Percentiles rank a stretch among this genome's conserved stretches.
phyloP scores from a whole-genome alignment of 2,113 vertebrate species.

The Lophotis ruficrista region DNA sequence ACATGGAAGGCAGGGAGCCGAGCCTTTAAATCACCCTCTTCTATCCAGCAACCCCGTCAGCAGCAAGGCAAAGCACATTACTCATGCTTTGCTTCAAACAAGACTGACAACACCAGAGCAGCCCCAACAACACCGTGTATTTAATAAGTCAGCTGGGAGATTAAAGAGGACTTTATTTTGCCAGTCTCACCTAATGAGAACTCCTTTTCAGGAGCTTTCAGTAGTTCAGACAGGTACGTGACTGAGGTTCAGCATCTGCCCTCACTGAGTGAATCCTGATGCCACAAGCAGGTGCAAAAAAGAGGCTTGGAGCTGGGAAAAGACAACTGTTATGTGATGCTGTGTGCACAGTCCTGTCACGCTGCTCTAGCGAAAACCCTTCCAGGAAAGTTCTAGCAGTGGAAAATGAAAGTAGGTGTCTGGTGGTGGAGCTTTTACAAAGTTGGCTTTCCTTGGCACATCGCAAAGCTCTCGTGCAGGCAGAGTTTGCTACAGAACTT shows the following conservation, averaged over 20 bases:
- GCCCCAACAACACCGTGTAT: neutral
- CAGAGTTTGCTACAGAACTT: neutral
- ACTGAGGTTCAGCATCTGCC: neutral
- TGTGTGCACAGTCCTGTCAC: neutral
- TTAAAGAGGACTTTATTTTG: neutral
- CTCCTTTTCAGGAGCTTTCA: neutral
- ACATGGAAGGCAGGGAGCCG: neutral
- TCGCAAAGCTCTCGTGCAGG: neutral
- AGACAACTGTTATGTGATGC: neutral
- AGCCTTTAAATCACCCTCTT: neutral
- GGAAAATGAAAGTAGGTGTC: neutral
- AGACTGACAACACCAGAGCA: neutral
- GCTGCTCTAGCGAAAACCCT: neutral
- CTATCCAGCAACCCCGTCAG: neutral
- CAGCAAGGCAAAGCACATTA: neutral
- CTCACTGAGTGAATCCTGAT: neutral
- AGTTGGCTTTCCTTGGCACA: neutral
- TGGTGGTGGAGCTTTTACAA: neutral
- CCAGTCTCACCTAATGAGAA: neutral
- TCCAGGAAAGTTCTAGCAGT: neutral
- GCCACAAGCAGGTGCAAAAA: neutral
- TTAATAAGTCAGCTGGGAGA: neutral
- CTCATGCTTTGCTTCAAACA: conserved; percentile 8
- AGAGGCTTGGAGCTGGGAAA: neutral
- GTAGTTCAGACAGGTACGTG: neutral